phyloP scores from a whole-genome alignment of 2,113 vertebrate genomes.

The Pangasianodon gigas region DNA sequence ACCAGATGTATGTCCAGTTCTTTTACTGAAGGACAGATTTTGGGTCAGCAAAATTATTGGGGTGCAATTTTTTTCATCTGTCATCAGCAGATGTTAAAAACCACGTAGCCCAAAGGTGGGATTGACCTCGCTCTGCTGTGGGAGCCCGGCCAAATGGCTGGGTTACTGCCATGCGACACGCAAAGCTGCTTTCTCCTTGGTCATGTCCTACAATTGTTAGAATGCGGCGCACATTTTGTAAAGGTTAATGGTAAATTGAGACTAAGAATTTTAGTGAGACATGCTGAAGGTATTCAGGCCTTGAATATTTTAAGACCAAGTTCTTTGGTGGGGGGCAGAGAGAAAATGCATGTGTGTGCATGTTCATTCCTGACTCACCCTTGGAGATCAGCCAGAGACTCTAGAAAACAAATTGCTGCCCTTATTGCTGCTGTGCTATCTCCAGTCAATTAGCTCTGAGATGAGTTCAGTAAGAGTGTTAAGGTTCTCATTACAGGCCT shows the following conservation, averaged over 20 bases:
- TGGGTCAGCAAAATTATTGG: conserved; percentile 39
- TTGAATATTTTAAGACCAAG: neutral
- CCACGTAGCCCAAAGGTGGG: conserved; percentile 50
- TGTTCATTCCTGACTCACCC: conserved; percentile 34
- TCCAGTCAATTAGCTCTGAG: conserved; percentile 46
- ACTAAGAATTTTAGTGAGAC: neutral
- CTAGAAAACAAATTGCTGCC: conserved; percentile 40
- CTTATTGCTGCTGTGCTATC: conserved; percentile 30
- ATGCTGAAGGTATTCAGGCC: neutral
- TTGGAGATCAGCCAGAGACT: conserved; percentile 10
- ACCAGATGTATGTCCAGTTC: conserved; percentile 60
- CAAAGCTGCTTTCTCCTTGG: conserved; percentile 7
- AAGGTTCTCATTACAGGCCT: conserved; percentile 32
- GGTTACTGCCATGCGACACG: neutral
- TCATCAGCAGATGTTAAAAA: conserved; percentile 51
- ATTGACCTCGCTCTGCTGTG: conserved; percentile 53
- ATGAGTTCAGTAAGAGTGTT: conserved; percentile 30
- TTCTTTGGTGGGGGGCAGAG: neutral
- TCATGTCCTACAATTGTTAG: conserved; percentile 11
- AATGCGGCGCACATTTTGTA: neutral
- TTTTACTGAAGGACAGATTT: conserved; percentile 59
- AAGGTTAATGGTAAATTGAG: neutral
- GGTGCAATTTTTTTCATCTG: conserved; percentile 45
- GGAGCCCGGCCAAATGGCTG: conserved; percentile 21
- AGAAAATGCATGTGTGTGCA: neutral